A percentile compares a stretch with the other conserved stretches of the same genome.
Conservation (phyloP, 2,797 vertebrate genomes). For the Molothrus aeneus region DNA sequence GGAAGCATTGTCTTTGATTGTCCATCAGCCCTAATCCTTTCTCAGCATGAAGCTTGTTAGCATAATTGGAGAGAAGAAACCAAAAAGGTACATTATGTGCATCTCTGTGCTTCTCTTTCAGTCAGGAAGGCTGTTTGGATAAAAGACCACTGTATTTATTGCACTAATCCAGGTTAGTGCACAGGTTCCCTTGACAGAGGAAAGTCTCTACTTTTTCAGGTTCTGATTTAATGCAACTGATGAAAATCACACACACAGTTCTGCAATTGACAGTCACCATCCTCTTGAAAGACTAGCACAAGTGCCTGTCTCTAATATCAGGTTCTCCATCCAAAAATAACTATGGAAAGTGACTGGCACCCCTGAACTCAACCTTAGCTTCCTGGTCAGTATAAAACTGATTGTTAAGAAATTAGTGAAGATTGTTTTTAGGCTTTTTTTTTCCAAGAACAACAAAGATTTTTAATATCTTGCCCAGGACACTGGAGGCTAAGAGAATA, state of each 20-base stretch:
- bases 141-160: constrained; percentile 73
- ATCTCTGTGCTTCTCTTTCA: constrained; percentile 64
- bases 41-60: constrained; percentile 82
- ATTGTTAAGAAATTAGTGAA: background rate
- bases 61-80: constrained; percentile 83
- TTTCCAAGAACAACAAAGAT: background rate
- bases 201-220: constrained; percentile 54
- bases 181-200: constrained; percentile 25
- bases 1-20: constrained; percentile 82
- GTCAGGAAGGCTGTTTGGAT: constrained; percentile 70
- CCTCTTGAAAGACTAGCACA: constrained; percentile 40
- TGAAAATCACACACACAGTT: background rate
- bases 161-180: constrained; percentile 56
- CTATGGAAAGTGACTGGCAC: background rate
- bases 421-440: background rate
- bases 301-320: background rate
- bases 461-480: background rate
- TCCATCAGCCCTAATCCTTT: constrained; percentile 82
- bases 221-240: constrained; percentile 49
- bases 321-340: background rate
- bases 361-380: background rate
- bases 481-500: constrained; percentile 3
- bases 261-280: constrained; percentile 22
- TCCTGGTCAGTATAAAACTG: background rate
- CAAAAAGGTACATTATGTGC: constrained; percentile 75